Percentiles rank a stretch among this genome's conserved stretches.
Evolutionary conservation across 2,113 vertebrate genomes (phyloP).

Genomic region (Ginglymostoma cirratum): DNA sequence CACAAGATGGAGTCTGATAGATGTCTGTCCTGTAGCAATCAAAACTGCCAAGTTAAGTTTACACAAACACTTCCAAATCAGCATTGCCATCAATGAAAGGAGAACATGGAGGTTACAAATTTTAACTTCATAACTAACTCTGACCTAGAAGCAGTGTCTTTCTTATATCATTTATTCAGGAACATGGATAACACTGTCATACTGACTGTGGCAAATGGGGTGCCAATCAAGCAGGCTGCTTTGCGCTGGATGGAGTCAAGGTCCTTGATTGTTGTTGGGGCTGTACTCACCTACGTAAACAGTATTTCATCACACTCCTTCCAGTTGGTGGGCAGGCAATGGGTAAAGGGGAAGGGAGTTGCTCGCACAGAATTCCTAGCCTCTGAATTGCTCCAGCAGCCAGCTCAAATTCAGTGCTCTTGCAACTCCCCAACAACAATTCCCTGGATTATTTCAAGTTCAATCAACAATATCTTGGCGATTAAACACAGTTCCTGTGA

Average conservation of each 20-base stretch:
- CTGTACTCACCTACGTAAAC: too few relatives aligned
- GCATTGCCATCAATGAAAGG: neutral
- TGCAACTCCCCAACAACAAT: neutral
- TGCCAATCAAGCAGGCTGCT: too few relatives aligned
- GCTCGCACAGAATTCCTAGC: too few relatives aligned
- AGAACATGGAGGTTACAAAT: neutral
- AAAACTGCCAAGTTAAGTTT: neutral
- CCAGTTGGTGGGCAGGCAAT: too few relatives aligned
- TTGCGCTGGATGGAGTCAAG: too few relatives aligned
- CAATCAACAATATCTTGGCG: neutral
- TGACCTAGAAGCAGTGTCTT: neutral
- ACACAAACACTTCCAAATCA: neutral
- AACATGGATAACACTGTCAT: too few relatives aligned
- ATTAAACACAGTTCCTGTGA: neutral
- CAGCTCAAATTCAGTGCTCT: too few relatives aligned
- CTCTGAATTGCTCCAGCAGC: too few relatives aligned
- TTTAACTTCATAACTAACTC: neutral
- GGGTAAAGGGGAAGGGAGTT: too few relatives aligned
- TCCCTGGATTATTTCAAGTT: neutral
- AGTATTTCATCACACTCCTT: too few relatives aligned
- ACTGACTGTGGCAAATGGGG: too few relatives aligned
- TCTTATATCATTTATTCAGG: neutral
- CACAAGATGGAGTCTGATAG: conserved; percentile 14
- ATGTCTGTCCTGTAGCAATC: neutral
- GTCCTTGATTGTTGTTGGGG: too few relatives aligned